Evolutionary conservation across 2,113 vertebrate genomes (phyloP).

Genomic region (Nipponia nippon): DNA sequence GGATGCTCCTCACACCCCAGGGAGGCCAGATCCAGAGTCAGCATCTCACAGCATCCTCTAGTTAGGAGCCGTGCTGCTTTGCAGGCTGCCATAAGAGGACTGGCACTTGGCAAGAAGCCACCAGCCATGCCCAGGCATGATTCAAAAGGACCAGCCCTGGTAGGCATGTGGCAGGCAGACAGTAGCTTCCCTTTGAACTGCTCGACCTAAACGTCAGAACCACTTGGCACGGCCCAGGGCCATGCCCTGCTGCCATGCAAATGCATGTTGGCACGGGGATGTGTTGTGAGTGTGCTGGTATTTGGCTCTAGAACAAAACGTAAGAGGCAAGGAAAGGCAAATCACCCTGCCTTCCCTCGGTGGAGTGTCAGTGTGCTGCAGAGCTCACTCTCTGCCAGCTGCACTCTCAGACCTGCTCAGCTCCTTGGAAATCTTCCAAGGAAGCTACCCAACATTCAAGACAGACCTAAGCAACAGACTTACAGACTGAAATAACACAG

Average conservation of each 20-base stretch:
- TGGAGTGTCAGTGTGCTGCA: accelerated
- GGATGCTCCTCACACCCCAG: neutral
- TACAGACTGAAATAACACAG: neutral
- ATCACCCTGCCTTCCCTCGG: neutral
- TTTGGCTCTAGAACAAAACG: accelerated
- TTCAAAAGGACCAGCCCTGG: neutral
- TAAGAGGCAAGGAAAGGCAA: neutral
- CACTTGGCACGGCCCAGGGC: neutral
- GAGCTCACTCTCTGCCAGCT: neutral
- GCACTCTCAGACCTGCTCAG: neutral
- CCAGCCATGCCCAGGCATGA: accelerated
- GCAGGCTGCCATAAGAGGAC: neutral
- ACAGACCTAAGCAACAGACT: neutral
- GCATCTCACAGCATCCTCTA: neutral
- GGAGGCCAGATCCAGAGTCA: neutral
- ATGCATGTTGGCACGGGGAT: neutral
- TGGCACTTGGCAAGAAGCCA: neutral
- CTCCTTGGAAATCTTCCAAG: neutral
- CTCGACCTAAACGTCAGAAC: neutral
- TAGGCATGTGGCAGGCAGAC: neutral
- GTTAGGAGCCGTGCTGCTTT: neutral
- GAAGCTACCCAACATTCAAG: neutral
- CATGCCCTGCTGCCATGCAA: neutral
- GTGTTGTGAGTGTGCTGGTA: neutral
- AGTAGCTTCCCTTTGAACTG: neutral